Evolutionary conservation across 1,140 invertebrate genomes (phyloP).

Genomic region (Brachionus asplanchnoidis): DNA sequence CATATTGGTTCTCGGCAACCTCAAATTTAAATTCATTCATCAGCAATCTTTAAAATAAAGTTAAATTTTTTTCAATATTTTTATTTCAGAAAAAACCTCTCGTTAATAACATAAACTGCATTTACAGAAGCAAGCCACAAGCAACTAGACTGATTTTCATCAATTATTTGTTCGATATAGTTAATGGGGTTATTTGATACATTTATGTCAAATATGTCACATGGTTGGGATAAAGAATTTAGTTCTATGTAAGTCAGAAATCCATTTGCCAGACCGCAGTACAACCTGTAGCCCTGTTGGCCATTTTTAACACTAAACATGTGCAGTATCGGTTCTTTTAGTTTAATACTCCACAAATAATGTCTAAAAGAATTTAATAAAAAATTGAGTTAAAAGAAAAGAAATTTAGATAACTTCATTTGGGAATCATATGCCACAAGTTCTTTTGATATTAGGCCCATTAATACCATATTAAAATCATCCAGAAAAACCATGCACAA

Average conservation of each 20-base stretch:
- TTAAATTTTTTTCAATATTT: slow-evolving; percentile 28
- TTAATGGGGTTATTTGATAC: slow-evolving; percentile 59
- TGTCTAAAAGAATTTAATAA: background rate
- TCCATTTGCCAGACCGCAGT: slow-evolving; percentile 59
- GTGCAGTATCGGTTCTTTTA: background rate
- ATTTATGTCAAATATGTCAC: slow-evolving; percentile 59
- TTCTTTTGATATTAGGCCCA: background rate
- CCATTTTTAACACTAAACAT: background rate
- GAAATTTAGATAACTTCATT: background rate
- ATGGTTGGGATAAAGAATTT: background rate
- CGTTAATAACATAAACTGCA: slow-evolving; percentile 1
- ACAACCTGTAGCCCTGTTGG: slow-evolving; percentile 47
- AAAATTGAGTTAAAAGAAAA: background rate
- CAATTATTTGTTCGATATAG: slow-evolving; percentile 48
- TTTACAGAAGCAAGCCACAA: slow-evolving; percentile 31
- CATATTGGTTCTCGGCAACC: slow-evolving; percentile 56
- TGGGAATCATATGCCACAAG: slow-evolving; percentile 10
- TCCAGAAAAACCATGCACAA: background rate
- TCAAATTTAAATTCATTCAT: slow-evolving; percentile 58
- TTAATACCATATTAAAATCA: background rate
- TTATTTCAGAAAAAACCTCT: background rate
- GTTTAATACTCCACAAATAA: background rate
- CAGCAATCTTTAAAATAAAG: slow-evolving; percentile 53
- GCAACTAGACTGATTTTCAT: background rate
- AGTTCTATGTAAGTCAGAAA: slow-evolving; percentile 58